A percentile compares a stretch with the other conserved stretches of the same genome.
These are phyloP conservation scores for Caenorhabditis panamensis DNA, from an alignment of 2,888 invertebrate species.

Conservation along the genomic window DNA sequence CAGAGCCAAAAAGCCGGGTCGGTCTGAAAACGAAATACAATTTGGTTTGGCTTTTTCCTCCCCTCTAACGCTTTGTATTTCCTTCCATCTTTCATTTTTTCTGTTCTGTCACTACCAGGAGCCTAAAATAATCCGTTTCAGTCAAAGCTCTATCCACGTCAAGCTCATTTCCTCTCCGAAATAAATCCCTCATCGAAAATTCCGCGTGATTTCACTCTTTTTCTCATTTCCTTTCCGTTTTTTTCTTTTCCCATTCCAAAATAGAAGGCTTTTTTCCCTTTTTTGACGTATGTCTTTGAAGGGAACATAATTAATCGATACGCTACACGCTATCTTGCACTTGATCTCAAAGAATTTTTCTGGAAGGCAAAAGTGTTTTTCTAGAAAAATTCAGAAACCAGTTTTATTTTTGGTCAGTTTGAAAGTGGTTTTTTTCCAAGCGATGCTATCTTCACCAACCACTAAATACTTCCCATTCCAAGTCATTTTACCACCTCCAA, in stretches of 20 bases:
- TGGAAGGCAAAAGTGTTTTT: constrained; percentile 17
- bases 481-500: constrained; percentile 24
- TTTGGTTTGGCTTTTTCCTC: neutral
- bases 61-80: no score
- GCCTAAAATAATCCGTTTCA: no score
- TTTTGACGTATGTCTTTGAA: constrained; percentile 12
- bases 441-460: no score
- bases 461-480: constrained; percentile 14
- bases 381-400: neutral
- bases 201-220: no score
- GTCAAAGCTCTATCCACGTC: no score
- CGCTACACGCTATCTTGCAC: constrained; percentile 51
- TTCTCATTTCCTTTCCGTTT: no score
- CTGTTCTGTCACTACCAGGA: neutral
- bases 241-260: no score
- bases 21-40: constrained; percentile 5
- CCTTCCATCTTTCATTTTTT: neutral
- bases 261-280: no score
- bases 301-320: constrained; percentile 43
- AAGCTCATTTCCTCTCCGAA: no score
- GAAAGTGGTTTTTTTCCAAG: no score
- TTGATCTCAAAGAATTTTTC: constrained; percentile 30
- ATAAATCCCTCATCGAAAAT: no score
- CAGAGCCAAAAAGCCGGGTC: constrained; percentile 13
- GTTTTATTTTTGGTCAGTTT: neutral